These are phyloP conservation scores for Macrocentrus cingulum DNA, from an alignment of 1,140 invertebrate genomes.

Conservation along the genomic window DNA sequence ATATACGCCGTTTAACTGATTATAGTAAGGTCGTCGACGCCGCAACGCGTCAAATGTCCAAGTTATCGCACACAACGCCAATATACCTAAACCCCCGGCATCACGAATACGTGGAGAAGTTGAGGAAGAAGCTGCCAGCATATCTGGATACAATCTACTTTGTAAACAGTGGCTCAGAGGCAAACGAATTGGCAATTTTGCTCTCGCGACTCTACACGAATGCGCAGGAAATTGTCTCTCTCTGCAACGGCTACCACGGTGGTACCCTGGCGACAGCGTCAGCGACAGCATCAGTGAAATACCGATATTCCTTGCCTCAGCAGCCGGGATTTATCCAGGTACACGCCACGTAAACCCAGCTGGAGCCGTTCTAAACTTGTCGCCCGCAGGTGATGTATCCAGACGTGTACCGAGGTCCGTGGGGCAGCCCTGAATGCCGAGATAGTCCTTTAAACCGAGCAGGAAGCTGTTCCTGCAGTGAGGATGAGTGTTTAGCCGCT, in stretches of 20 bases:
- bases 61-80: conserved; percentile 88
- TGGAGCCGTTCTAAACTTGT: too few relatives aligned
- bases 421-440: conserved; percentile 84
- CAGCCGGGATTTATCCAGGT: conserved; percentile 85
- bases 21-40: conserved; percentile 76
- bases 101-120: conserved; percentile 85
- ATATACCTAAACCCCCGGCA: conserved; percentile 89
- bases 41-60: conserved; percentile 74
- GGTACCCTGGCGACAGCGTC: conserved; percentile 81
- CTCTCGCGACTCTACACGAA: conserved; percentile 84
- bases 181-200: conserved; percentile 90
- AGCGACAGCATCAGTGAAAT: conserved; percentile 77
- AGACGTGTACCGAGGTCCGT: conserved; percentile 85
- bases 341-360: conserved; percentile 37
- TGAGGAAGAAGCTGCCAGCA: conserved; percentile 79
- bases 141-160: conserved; percentile 82
- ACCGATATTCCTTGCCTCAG: conserved; percentile 75
- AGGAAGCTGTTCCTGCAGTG: conserved; percentile 68
- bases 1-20: conserved; percentile 35
- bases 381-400: conserved; percentile 90
- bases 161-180: conserved; percentile 95
- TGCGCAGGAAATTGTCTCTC: conserved; percentile 80
- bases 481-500: conserved; percentile 68
- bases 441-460: conserved; percentile 81
- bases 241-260: conserved; percentile 90